These are phyloP conservation scores for Regulus satrapa DNA, from an alignment of 2,113 vertebrate species.

Conservation along the genomic window DNA sequence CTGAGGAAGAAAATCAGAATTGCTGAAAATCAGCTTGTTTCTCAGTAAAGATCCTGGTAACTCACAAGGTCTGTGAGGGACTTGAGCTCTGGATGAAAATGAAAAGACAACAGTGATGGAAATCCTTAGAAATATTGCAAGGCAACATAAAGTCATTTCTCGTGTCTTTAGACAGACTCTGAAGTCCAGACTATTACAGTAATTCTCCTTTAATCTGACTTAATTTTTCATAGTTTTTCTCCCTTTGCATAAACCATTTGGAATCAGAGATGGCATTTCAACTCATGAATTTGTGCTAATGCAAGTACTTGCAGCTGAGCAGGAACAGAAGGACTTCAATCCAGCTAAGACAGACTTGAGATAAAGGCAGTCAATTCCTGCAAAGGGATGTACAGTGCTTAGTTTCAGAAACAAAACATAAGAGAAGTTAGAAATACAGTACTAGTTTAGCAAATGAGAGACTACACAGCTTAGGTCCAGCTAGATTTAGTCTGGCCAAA, in stretches of 20 bases:
- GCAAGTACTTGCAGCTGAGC: neutral
- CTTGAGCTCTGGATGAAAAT: neutral
- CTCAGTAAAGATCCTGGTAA: neutral
- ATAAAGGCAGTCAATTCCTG: neutral
- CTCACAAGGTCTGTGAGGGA: neutral
- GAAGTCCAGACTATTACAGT: neutral
- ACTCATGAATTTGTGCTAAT: neutral
- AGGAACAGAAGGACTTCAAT: neutral
- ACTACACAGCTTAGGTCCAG: neutral
- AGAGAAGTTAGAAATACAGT: neutral
- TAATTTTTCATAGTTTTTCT: neutral
- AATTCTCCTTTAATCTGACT: neutral
- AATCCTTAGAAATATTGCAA: neutral
- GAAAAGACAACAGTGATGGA: neutral
- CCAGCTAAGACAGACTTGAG: neutral
- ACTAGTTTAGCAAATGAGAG: neutral
- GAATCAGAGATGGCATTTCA: neutral
- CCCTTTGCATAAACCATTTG: neutral
- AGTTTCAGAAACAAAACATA: neutral
- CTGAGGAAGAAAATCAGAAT: constrained; percentile 53
- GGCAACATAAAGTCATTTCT: neutral
- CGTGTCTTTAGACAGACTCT: neutral
- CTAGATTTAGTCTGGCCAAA: neutral
- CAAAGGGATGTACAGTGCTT: neutral
- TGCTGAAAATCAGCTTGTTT: neutral